phyloP scores from a whole-genome alignment of 2,888 invertebrate genomes.

The Coelinius sp. region DNA sequence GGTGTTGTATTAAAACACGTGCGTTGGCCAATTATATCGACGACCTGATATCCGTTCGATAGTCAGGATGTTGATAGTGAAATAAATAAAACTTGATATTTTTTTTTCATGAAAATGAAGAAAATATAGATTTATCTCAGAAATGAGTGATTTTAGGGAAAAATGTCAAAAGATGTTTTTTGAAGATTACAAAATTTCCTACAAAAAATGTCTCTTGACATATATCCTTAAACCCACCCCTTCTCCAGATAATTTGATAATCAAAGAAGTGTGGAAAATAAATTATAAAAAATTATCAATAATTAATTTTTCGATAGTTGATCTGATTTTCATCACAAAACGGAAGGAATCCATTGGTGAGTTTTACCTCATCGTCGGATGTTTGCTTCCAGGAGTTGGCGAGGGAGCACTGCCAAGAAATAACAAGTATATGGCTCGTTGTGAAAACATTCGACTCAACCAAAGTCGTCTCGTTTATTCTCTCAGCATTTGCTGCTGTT shows the following conservation, averaged over 20 bases:
- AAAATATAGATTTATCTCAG: background rate
- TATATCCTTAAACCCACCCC: too few relatives aligned
- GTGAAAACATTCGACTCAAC: constrained; percentile 63
- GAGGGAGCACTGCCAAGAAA: constrained; percentile 63
- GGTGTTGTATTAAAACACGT: constrained; percentile 32
- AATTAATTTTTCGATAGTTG: background rate
- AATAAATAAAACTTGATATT: background rate
- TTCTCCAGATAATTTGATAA: too few relatives aligned
- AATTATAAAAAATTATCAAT: background rate
- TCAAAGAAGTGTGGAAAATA: too few relatives aligned
- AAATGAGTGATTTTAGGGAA: too few relatives aligned
- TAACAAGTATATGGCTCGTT: constrained; percentile 62
- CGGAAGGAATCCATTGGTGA: constrained; percentile 25
- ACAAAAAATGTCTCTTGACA: too few relatives aligned
- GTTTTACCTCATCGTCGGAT: constrained; percentile 27
- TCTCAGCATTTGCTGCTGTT: background rate
- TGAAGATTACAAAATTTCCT: too few relatives aligned
- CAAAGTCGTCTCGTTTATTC: constrained; percentile 39
- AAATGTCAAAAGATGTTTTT: too few relatives aligned
- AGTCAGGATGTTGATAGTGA: constrained; percentile 29
- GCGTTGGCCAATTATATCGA: constrained; percentile 26
- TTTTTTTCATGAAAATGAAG: background rate
- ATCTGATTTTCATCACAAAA: background rate
- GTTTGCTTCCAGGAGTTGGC: constrained; percentile 54
- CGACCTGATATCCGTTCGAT: constrained; percentile 37